Evolutionary conservation across 2,888 invertebrate genomes (phyloP).

Genomic region (Acrocyrtus sp.): DNA sequence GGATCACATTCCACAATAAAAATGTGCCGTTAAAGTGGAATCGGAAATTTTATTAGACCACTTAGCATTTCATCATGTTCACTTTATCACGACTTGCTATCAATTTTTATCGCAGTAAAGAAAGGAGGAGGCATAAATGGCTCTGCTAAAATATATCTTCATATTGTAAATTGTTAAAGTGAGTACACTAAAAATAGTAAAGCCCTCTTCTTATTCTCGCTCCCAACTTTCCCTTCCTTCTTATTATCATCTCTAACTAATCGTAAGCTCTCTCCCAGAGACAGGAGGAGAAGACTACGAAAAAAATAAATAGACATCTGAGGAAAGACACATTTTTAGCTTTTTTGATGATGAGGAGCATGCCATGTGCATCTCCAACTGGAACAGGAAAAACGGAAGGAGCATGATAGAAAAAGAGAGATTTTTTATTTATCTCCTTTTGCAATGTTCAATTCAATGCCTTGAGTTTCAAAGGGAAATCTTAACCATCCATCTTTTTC

Average conservation of each 20-base stretch:
- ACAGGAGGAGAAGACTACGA: too few relatives aligned
- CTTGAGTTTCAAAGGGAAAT: slow-evolving; percentile 26
- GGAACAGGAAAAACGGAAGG: too few relatives aligned
- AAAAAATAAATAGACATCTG: neutral
- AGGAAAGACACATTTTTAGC: neutral
- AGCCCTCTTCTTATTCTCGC: too few relatives aligned
- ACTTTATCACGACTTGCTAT: slow-evolving; percentile 26
- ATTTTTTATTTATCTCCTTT: neutral
- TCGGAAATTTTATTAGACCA: slow-evolving; percentile 38
- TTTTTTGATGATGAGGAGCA: neutral
- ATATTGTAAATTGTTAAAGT: neutral
- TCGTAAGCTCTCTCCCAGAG: too few relatives aligned
- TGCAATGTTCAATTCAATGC: slow-evolving; percentile 1
- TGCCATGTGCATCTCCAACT: too few relatives aligned
- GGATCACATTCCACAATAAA: slow-evolving; percentile 40
- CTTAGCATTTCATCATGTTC: slow-evolving; percentile 47
- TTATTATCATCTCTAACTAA: neutral
- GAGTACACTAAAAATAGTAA: slow-evolving; percentile 24
- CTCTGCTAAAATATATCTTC: neutral
- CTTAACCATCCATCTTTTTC: slow-evolving; percentile 30
- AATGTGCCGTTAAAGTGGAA: slow-evolving; percentile 48
- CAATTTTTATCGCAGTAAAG: slow-evolving; percentile 22
- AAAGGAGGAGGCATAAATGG: neutral
- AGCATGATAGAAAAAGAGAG: too few relatives aligned
- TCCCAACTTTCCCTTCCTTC: neutral